Conservation (phyloP, 2,113 vertebrate genomes). For the Coreoperca whiteheadi region DNA sequence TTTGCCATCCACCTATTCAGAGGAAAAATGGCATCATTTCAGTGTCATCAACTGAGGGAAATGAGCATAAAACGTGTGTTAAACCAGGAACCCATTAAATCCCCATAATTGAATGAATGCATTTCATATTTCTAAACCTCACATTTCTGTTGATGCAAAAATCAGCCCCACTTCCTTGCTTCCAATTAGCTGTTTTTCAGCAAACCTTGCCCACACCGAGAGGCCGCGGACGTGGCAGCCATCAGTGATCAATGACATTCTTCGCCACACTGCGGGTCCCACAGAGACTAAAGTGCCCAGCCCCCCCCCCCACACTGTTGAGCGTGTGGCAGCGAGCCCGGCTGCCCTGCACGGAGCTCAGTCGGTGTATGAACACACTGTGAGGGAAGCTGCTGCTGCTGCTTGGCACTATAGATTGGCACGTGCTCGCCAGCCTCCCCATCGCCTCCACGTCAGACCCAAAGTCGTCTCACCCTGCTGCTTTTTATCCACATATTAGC, state of each 20-base stretch:
- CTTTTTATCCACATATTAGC: constrained; percentile 30
- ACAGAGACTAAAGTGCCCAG: background rate
- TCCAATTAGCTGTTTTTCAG: constrained; percentile 22
- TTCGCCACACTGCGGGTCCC: background rate
- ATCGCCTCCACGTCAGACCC: constrained; percentile 26
- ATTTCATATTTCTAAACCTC: constrained; percentile 38
- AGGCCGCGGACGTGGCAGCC: background rate
- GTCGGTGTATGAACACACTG: background rate
- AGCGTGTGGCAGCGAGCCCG: background rate
- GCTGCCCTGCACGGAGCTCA: constrained; percentile 18
- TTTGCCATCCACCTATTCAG: constrained; percentile 41
- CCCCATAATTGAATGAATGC: constrained; percentile 21
- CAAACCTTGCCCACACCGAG: background rate
- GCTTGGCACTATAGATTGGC: background rate
- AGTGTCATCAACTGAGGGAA: constrained; percentile 43
- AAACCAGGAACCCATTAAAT: constrained; percentile 34
- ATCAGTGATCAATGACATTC: constrained; percentile 31
- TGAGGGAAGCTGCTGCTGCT: constrained; percentile 15
- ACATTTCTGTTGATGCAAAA: constrained; percentile 10
- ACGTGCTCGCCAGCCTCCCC: constrained; percentile 30
- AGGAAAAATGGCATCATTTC: constrained; percentile 33
- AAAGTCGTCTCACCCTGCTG: constrained; percentile 34
- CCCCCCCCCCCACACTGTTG: background rate
- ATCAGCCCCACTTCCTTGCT: background rate
- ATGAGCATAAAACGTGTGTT: constrained; percentile 16